These are phyloP conservation scores for Odiellus spinosus DNA, from an alignment of 2,888 invertebrate genomes.

Conservation along the genomic window DNA sequence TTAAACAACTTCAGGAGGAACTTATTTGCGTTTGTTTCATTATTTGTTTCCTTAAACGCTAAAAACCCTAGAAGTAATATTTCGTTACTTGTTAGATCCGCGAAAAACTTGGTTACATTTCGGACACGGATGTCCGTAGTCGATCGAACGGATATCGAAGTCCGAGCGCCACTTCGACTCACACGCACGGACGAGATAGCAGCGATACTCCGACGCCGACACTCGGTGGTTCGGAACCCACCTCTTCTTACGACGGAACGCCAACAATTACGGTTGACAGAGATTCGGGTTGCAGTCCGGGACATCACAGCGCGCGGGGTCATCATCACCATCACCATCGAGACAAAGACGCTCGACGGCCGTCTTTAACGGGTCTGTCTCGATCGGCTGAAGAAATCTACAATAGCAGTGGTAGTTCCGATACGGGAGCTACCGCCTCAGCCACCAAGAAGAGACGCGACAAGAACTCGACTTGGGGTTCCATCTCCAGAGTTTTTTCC, in stretches of 20 bases:
- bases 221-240: constrained; percentile 10
- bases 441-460: constrained; percentile 33
- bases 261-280: constrained; percentile 29
- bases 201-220: constrained; percentile 15
- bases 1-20: constrained; percentile 69
- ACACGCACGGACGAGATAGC: constrained; percentile 18
- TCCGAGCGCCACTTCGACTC: constrained; percentile 20
- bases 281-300: constrained; percentile 35
- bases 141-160: constrained; percentile 22
- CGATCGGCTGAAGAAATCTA: constrained; percentile 62
- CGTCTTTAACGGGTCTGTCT: constrained; percentile 15
- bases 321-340: too few relatives aligned
- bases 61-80: too few relatives aligned
- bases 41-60: too few relatives aligned
- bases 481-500: constrained; percentile 75
- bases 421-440: constrained; percentile 23
- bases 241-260: constrained; percentile 14
- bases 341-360: not conserved
- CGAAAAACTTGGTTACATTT: constrained; percentile 1
- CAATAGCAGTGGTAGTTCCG: constrained; percentile 37
- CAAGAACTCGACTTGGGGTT: constrained; percentile 63
- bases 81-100: not conserved
- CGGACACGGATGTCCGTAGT: not conserved
- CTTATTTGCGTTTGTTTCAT: constrained; percentile 49
- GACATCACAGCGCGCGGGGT: too few relatives aligned